A percentile compares a stretch with the other conserved stretches of the same genome.
phyloP scores from a whole-genome alignment of 2,113 vertebrate species.

The Tylochromis polylepis region DNA sequence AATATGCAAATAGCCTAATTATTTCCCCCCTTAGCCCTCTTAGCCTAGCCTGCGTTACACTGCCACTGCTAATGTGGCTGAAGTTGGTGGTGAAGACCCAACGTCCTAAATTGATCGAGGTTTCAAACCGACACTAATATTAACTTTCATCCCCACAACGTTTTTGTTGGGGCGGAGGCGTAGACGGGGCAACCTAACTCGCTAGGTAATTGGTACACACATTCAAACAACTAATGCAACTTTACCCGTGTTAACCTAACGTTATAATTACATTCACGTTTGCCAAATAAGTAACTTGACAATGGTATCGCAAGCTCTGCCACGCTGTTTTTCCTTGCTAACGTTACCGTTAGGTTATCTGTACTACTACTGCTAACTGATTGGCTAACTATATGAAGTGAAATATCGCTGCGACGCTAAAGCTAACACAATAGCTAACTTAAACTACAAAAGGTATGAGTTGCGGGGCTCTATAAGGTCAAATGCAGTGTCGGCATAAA shows the following conservation, averaged over 20 bases:
- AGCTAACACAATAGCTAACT: not conserved
- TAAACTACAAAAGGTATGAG: not conserved
- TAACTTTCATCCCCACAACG: conserved; percentile 4
- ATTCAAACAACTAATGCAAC: not conserved
- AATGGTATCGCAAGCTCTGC: not conserved
- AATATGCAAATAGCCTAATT: conserved; percentile 9
- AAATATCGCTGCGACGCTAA: not conserved
- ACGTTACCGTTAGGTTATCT: not conserved
- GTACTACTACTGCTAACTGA: not conserved
- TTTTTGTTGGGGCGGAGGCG: conserved; percentile 29
- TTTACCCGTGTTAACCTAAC: not conserved
- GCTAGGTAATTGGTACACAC: not conserved
- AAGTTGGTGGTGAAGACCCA: not conserved
- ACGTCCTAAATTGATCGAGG: not conserved
- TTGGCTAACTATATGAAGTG: not conserved
- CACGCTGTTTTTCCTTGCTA: not conserved
- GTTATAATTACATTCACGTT: not conserved
- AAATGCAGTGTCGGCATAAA: not conserved
- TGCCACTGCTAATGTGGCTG: not conserved
- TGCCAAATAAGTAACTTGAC: not conserved
- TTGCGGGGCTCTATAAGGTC: not conserved
- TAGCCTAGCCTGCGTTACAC: not conserved
- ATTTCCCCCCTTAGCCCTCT: not conserved
- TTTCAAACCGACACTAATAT: conserved; percentile 21
- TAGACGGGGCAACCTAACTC: not conserved